Evolutionary conservation across 2,888 invertebrate species (phyloP).

Genomic region (Agrotis clavis): DNA sequence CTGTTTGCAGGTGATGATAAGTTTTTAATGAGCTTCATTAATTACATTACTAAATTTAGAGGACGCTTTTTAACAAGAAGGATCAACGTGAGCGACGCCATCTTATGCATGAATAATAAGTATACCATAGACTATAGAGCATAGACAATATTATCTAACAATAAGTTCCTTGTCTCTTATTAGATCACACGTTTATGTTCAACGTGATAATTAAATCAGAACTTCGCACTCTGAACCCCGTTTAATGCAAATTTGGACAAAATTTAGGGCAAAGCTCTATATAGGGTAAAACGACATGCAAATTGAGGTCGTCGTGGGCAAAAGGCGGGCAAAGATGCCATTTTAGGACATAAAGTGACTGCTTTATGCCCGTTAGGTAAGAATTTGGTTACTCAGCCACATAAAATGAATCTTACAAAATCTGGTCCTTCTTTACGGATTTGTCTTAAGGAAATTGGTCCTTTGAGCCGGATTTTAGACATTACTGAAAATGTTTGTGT

Average conservation of each 20-base stretch:
- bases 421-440: conserved; percentile 29
- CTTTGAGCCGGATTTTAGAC: conserved; percentile 21
- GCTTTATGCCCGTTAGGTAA: conserved; percentile 29
- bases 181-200: conserved; percentile 32
- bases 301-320: conserved; percentile 44
- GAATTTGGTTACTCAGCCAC: conserved; percentile 33
- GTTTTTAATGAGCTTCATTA: too few relatives aligned
- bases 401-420: conserved; percentile 40
- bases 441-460: conserved; percentile 31
- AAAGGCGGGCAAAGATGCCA: conserved; percentile 42
- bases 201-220: conserved; percentile 56
- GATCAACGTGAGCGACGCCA: too few relatives aligned
- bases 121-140: too few relatives aligned
- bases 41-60: too few relatives aligned
- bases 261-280: conserved; percentile 24
- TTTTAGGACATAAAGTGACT: conserved; percentile 38
- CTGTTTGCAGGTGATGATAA: too few relatives aligned
- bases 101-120: too few relatives aligned
- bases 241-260: conserved; percentile 50
- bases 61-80: too few relatives aligned
- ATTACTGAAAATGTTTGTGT: conserved; percentile 34
- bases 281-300: conserved; percentile 50
- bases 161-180: conserved; percentile 23
- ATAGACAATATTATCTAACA: too few relatives aligned
- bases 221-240: conserved; percentile 29